Evolutionary conservation across 2,797 vertebrate species (phyloP).

Genomic region (Sibirionetta formosa): DNA sequence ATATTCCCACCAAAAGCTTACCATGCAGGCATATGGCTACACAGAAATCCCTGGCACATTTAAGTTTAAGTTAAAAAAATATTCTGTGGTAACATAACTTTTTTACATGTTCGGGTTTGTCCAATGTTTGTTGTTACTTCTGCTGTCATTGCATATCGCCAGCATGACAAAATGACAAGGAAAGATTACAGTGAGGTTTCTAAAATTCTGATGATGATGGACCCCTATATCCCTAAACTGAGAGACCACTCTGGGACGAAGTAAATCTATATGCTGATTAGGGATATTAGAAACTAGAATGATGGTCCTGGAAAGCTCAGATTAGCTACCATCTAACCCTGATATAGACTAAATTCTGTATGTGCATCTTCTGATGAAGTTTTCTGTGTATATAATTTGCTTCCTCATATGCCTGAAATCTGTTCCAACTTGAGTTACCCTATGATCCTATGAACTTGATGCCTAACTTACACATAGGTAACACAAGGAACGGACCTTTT

Average conservation of each 20-base stretch:
- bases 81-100: neutral
- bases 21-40: neutral
- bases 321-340: neutral
- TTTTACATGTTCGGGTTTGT: neutral
- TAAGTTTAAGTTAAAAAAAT: neutral
- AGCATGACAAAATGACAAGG: neutral
- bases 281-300: neutral
- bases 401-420: neutral
- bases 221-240: neutral
- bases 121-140: neutral
- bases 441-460: neutral
- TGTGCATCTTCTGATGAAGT: neutral
- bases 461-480: neutral
- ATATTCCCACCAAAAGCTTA: neutral
- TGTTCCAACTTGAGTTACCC: neutral
- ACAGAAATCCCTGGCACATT: neutral
- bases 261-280: neutral
- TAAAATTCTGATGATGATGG: neutral
- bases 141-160: neutral
- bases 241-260: neutral
- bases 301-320: neutral
- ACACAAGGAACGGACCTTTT: neutral
- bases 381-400: neutral
- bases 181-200: neutral
- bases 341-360: neutral